These are phyloP conservation scores for Ageneiosus marmoratus DNA, from an alignment of 2,113 vertebrate genomes.

Conservation along the genomic window DNA sequence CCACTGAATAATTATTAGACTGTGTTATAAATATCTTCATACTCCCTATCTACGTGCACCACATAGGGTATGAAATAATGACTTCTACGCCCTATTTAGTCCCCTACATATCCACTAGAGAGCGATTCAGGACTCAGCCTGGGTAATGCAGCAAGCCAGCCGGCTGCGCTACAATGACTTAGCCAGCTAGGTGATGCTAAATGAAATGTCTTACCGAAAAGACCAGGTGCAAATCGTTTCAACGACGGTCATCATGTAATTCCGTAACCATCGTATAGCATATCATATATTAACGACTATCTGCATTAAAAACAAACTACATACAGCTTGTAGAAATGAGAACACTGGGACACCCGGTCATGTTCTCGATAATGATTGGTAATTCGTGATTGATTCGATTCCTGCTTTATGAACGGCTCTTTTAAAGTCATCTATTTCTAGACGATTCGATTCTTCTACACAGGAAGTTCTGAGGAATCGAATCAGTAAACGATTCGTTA, in stretches of 20 bases:
- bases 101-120: not conserved
- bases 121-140: not conserved
- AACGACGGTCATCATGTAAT: slow-evolving; percentile 39
- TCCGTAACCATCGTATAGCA: not conserved
- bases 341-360: slow-evolving; percentile 6
- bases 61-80: too few species aligned
- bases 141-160: slow-evolving; percentile 1
- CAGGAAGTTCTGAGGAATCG: not conserved
- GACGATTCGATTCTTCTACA: not conserved
- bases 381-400: slow-evolving; percentile 17
- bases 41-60: not conserved
- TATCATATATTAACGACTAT: not conserved
- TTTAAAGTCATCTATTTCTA: not conserved
- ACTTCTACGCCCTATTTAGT: not conserved
- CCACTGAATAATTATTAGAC: not conserved
- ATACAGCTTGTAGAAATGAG: not conserved
- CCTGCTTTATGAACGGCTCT: not conserved
- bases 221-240: slow-evolving; percentile 34
- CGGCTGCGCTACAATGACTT: not conserved
- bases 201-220: slow-evolving; percentile 46
- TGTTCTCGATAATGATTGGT: not conserved
- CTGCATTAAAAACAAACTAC: not conserved
- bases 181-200: not conserved
- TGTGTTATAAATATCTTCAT: not conserved
- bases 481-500: not conserved